Evolutionary conservation across 2,797 vertebrate genomes (phyloP).

Genomic region (Spheniscus humboldti): DNA sequence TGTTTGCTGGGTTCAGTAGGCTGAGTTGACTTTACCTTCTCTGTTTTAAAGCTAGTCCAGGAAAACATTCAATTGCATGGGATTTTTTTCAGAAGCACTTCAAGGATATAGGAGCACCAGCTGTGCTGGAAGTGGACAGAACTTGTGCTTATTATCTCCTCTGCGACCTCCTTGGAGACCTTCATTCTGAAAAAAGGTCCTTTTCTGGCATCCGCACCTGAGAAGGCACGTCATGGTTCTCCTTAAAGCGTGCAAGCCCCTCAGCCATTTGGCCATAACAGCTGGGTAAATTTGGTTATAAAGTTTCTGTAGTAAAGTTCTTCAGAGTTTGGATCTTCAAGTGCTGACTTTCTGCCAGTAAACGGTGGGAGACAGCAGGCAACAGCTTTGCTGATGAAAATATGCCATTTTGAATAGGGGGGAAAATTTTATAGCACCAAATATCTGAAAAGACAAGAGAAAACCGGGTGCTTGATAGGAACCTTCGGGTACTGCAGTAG

Average conservation of each 20-base stretch:
- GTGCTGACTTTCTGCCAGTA: neutral
- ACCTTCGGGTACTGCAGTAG: rapidly evolving
- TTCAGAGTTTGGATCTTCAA: neutral
- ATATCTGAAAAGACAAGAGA: neutral
- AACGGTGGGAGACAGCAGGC: neutral
- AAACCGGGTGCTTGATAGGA: neutral
- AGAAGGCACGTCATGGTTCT: neutral
- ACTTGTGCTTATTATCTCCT: neutral
- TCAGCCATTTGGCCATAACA: neutral
- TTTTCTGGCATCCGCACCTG: neutral
- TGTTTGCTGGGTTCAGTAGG: neutral
- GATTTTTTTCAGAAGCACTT: neutral
- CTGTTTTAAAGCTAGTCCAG: neutral
- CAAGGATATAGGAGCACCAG: neutral
- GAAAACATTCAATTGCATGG: neutral
- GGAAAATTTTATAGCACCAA: neutral
- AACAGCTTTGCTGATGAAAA: neutral
- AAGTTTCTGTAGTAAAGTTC: neutral
- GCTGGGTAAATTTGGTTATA: neutral
- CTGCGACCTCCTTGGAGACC: rapidly evolving
- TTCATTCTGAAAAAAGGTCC: neutral
- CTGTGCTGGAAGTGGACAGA: neutral
- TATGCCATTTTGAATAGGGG: neutral
- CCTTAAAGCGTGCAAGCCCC: neutral
- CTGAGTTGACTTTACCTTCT: neutral